Evolutionary conservation across 1,140 invertebrate species (phyloP).

Genomic region (Anagrus nilaparvatae): DNA sequence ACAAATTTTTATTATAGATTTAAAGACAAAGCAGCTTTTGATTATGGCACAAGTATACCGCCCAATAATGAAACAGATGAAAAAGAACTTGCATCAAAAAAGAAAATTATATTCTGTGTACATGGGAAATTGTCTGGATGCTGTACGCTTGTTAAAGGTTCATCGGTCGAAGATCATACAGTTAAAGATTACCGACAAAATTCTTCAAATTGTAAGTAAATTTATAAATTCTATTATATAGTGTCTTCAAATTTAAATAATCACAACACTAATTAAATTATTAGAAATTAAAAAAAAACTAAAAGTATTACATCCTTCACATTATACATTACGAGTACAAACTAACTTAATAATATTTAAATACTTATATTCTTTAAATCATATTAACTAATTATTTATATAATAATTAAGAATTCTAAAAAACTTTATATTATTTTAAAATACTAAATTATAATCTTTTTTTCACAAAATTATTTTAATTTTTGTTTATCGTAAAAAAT

Average conservation of each 20-base stretch:
- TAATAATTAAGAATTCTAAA: too few species aligned
- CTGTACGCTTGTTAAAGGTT: slow-evolving; percentile 38
- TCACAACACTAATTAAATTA: too few species aligned
- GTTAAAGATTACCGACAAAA: slow-evolving; percentile 23
- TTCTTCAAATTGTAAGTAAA: slow-evolving; percentile 22
- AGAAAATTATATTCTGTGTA: slow-evolving; percentile 44
- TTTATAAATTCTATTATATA: background rate
- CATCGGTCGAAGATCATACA: slow-evolving; percentile 21
- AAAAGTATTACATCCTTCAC: too few species aligned
- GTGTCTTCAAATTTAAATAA: too few species aligned
- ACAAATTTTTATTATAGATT: slow-evolving; percentile 25
- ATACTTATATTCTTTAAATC: background rate
- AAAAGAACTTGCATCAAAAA: slow-evolving; percentile 25
- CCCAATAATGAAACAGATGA: slow-evolving; percentile 32
- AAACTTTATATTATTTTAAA: too few species aligned
- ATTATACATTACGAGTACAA: too few species aligned
- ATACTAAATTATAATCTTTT: too few species aligned
- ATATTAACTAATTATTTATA: slow-evolving; percentile 2
- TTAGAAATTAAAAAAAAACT: background rate
- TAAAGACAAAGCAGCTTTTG: slow-evolving; percentile 36
- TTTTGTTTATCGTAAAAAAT: too few species aligned
- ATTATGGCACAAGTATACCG: slow-evolving; percentile 38
- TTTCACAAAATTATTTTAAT: too few species aligned
- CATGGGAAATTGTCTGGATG: slow-evolving; percentile 45
- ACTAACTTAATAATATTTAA: background rate